Conservation (phyloP, 2,888 invertebrate genomes). For the Ommatoiulus sabulosus region DNA sequence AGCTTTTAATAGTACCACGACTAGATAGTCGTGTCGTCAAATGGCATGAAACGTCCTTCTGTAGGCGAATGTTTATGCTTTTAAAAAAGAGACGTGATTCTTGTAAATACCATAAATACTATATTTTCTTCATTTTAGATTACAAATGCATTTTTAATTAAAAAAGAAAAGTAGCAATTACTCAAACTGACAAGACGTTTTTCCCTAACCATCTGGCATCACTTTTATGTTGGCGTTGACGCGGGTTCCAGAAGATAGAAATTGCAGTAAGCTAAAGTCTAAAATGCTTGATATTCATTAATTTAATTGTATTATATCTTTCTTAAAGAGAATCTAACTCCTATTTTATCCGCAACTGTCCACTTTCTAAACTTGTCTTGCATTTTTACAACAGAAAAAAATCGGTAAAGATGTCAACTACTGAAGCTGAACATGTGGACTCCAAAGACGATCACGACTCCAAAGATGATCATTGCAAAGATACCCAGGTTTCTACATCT, state of each 20-base stretch:
- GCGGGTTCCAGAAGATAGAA: conserved; percentile 34
- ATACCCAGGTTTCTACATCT: neutral
- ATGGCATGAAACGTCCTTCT: neutral
- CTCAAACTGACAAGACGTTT: too few relatives aligned
- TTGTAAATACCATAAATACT: too few relatives aligned
- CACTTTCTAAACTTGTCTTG: neutral
- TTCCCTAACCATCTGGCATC: neutral
- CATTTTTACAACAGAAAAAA: neutral
- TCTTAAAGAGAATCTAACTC: neutral
- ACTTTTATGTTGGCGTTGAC: neutral
- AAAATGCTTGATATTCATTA: conserved; percentile 1
- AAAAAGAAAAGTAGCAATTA: too few relatives aligned
- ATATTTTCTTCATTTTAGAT: too few relatives aligned
- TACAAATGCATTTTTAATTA: too few relatives aligned
- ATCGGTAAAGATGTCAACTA: neutral
- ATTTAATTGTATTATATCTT: neutral
- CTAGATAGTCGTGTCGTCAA: neutral
- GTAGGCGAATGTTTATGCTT: neutral
- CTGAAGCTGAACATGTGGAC: neutral
- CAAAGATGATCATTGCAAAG: neutral
- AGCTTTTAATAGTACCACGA: neutral
- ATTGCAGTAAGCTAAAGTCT: neutral
- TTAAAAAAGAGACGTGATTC: neutral
- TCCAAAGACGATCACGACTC: neutral
- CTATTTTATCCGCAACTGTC: neutral